Evolutionary conservation across 2,113 vertebrate genomes (phyloP), one percentile per base, ranked within the genome.

Genomic region (Mustela lutreola): DNA sequence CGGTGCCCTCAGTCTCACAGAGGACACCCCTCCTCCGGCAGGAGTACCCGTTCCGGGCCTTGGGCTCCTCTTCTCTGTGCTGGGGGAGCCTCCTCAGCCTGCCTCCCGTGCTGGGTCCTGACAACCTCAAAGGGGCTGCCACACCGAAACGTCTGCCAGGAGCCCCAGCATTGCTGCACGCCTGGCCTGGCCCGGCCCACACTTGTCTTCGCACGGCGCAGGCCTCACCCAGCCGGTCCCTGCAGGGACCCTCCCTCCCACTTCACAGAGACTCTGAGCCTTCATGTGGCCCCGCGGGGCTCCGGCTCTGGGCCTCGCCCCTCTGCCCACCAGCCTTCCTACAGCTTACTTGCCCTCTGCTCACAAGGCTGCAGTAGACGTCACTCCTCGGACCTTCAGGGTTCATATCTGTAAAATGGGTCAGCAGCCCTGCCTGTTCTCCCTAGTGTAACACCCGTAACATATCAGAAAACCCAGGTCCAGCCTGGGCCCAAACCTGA

Each of bases 381-480:
- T 83, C 76, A 56, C 22, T 31, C 24, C 50, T 56, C 63, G 76
- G 11, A 50, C 24, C 45, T 18, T 24, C 15, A 12, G 81, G 6
- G 62, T 28, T 65, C 50, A 56, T 80, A 36, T 85, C 84, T 67
- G 45, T n/a, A 4, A 45, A 84, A 31, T 39, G 83, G 42, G 60
- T 45, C 70, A 24, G 33, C 42, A 58, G 50, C 31, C 39, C 45
- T 50, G 53, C 75, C 67, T 71, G 26, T n/a, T n/a, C 26, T 70
- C 80, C 31, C 14, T 22, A 50, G 56, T 31, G 3, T 0, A 4
- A 65, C 2, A 0, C 60, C 5, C 1, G 19, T 70, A 39, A 24
- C 9, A 19, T 4, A 19, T 80, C 53, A 80, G 78, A 36, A 81
- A 14, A 79, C 8, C 14, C 50, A 28, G n/a, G 6, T 6, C 91